Evolutionary conservation across 2,113 vertebrate genomes (phyloP), one percentile per base, ranked within the genome.

Genomic region (Bufo gargarizans): DNA sequence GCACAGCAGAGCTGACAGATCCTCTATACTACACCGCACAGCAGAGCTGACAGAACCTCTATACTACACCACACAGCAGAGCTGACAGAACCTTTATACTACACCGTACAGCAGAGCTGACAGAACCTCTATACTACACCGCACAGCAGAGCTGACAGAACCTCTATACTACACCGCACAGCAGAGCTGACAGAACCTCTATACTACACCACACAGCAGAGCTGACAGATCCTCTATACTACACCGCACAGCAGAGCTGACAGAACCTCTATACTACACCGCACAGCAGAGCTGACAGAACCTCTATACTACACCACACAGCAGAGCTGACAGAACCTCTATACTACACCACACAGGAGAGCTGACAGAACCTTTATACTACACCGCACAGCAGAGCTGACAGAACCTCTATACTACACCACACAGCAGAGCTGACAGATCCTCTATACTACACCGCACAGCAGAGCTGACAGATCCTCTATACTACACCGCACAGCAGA

Each of bases 111-210:
- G 63, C 16, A 61, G 59, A 61, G 59, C 14, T 3, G 17, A 61
- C 63, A 65, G 19, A 7, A n/a, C 6, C 20, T n/a, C n/a, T n/a
- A n/a, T n/a, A n/a, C 20, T 65, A 67, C 59, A 61, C 63, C 20
- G 43, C n/a, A 71, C 67, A 71, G 67, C 6, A n/a, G 63, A 67
- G 20, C 7, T 8, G 63, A 22, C 67, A 71, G n/a, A 12, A 33
- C 67, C 10, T 71, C 67, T 71, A 71, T 67, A 67, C 63, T n/a
- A 67, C 63, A 67, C 67, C n/a, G 43, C 67, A 71, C 67, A 71
- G 67, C 1, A 71, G n/a, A 71, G n/a, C n/a, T 67, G 4, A 67
- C 20, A 33, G 33, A 33, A 20, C 63, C 19, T 67, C 67, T 71
- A 33, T 67, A 67, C n/a, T n/a, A n/a, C n/a, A n/a, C 63, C 22